phyloP scores from a whole-genome alignment of 2,797 vertebrate genomes.

The Pseudopleuronectes americanus region DNA sequence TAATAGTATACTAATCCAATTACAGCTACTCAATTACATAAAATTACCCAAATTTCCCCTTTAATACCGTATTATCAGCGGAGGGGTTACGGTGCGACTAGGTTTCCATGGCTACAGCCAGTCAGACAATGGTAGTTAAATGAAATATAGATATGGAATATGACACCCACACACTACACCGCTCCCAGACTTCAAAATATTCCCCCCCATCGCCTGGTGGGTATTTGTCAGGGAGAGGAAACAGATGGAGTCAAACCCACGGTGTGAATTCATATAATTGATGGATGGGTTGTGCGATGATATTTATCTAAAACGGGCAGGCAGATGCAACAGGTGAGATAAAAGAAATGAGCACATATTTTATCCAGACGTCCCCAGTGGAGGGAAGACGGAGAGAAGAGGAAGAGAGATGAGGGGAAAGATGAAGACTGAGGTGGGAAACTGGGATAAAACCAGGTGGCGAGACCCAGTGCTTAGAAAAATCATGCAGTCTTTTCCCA shows the following conservation, averaged over 20 bases:
- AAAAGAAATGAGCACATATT: constrained; percentile 30
- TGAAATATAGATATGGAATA: constrained; percentile 64
- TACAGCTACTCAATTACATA: constrained; percentile 67
- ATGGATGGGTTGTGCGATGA: constrained; percentile 30
- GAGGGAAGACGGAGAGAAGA: background rate
- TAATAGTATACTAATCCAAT: constrained; percentile 72
- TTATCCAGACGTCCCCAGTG: constrained; percentile 42
- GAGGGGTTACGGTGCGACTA: constrained; percentile 53
- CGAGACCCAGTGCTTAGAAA: constrained; percentile 62
- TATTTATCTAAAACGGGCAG: constrained; percentile 38
- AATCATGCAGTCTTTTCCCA: constrained; percentile 44
- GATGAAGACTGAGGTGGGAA: constrained; percentile 33
- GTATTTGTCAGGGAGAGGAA: constrained; percentile 53
- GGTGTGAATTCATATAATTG: constrained; percentile 27
- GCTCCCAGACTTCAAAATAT: constrained; percentile 52
- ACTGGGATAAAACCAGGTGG: constrained; percentile 41
- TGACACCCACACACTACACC: constrained; percentile 52
- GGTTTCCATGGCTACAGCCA: constrained; percentile 74
- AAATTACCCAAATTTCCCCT: constrained; percentile 61
- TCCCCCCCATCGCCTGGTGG: constrained; percentile 38
- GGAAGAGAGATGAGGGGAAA: constrained; percentile 5
- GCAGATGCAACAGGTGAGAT: constrained; percentile 43
- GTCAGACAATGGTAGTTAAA: constrained; percentile 49
- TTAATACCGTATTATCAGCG: constrained; percentile 68
- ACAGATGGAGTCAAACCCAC: constrained; percentile 29